phyloP scores from a whole-genome alignment of 2,113 vertebrate species.

The Proterorhinus semilunaris region DNA sequence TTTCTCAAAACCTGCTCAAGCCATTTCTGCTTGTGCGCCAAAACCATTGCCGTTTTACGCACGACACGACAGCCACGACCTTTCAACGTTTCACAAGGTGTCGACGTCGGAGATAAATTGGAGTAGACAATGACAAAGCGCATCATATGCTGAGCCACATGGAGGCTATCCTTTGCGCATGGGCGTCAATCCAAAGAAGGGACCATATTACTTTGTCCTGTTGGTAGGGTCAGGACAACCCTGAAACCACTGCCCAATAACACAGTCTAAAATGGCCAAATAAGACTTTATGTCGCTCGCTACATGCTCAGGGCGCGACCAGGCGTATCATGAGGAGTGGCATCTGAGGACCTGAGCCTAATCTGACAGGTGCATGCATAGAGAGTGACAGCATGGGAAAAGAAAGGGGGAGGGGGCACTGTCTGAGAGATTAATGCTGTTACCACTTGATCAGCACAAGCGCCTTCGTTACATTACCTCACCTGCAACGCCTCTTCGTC shows the following conservation, averaged over 20 bases:
- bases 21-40: neutral
- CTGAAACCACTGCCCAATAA: neutral
- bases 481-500: constrained; percentile 1
- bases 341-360: constrained; percentile 68
- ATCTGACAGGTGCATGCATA: constrained; percentile 73
- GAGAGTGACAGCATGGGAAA: constrained; percentile 68
- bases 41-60: neutral
- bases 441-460: constrained; percentile 21
- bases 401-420: constrained; percentile 25
- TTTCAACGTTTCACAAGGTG: constrained; percentile 10
- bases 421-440: constrained; percentile 52
- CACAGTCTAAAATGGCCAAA: constrained; percentile 1
- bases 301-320: constrained; percentile 46
- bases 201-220: neutral
- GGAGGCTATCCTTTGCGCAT: constrained; percentile 1
- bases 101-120: neutral
- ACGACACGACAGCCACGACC: constrained; percentile 32
- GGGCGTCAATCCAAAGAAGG: constrained; percentile 10
- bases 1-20: constrained; percentile 16
- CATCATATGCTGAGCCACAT: neutral
- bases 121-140: neutral
- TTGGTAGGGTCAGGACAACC: neutral
- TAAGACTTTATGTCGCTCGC: neutral
- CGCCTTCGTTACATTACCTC: constrained; percentile 14
- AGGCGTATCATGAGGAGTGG: constrained; percentile 63